A percentile compares a stretch with the other conserved stretches of the same genome.
Conservation (phyloP, 2,797 vertebrate species). For the Sebastes miniatus region DNA sequence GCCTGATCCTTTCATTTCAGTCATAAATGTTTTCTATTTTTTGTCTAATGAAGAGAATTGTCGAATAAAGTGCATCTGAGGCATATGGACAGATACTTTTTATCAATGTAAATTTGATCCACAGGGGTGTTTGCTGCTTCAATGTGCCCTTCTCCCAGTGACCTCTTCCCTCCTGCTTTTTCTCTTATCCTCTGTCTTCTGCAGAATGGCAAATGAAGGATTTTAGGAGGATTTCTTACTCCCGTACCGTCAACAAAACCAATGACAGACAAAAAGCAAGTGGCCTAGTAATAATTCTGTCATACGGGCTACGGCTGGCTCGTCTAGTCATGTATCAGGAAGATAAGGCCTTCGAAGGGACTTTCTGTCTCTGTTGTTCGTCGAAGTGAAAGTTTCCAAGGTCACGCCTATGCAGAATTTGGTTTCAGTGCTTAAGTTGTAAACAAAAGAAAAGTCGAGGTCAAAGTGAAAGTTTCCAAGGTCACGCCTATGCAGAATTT, state of each 20-base stretch:
- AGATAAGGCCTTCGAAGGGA: conserved; percentile 36
- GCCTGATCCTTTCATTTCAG: conserved; percentile 6
- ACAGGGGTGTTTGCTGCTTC: not conserved
- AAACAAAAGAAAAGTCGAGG: conserved; percentile 23
- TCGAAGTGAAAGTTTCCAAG: conserved; percentile 27
- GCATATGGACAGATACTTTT: conserved; percentile 4
- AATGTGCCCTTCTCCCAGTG: not conserved
- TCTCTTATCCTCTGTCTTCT: conserved; percentile 28
- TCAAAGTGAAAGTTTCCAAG: conserved; percentile 27
- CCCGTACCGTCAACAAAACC: conserved; percentile 7
- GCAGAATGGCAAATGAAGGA: conserved; percentile 41
- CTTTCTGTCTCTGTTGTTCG: conserved; percentile 26
- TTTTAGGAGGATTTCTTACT: conserved; percentile 39
- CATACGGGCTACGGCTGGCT: conserved; percentile 26
- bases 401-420: conserved; percentile 6
- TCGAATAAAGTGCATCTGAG: conserved; percentile 18
- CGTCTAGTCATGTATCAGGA: conserved; percentile 28
- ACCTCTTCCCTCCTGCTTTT: not conserved
- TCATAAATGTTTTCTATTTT: conserved; percentile 1
- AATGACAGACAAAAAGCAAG: conserved; percentile 36
- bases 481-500: conserved; percentile 6
- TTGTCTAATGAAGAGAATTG: conserved; percentile 8
- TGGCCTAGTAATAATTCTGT: conserved; percentile 50
- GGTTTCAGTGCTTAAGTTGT: conserved; percentile 13
- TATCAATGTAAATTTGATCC: conserved; percentile 10